Evolutionary conservation across 2,888 invertebrate species (phyloP).

Genomic region (Malthinus flaveolus): DNA sequence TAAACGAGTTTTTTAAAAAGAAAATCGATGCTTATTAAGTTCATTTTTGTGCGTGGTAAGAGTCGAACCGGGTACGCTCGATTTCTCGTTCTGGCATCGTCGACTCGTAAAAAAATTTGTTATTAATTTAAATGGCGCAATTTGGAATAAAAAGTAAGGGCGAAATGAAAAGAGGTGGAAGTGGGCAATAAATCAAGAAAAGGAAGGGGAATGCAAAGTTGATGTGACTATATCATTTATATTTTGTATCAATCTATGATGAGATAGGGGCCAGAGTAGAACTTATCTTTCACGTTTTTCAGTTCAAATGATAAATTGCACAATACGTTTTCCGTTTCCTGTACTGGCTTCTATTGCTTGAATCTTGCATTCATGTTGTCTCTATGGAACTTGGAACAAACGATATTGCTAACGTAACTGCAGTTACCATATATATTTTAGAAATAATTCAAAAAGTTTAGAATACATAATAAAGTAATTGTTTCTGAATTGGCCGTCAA

Average conservation of each 20-base stretch:
- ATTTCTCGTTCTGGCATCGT: too few relatives aligned
- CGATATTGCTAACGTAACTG: slow-evolving; percentile 13
- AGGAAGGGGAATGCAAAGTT: slow-evolving; percentile 45
- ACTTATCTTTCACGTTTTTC: slow-evolving; percentile 43
- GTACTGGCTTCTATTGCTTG: slow-evolving; percentile 20
- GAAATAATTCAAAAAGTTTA: slow-evolving; percentile 3
- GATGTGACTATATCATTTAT: slow-evolving; percentile 46
- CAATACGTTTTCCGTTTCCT: slow-evolving; percentile 36
- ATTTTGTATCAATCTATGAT: slow-evolving; percentile 49
- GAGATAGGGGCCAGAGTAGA: slow-evolving; percentile 43
- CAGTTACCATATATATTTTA: slow-evolving; percentile 10
- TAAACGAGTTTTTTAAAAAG: too few relatives aligned
- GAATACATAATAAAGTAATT: too few relatives aligned
- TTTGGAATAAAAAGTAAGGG: too few relatives aligned
- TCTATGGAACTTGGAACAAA: slow-evolving; percentile 15
- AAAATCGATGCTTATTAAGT: too few relatives aligned
- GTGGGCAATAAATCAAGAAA: slow-evolving; percentile 45
- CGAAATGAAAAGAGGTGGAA: slow-evolving; percentile 30
- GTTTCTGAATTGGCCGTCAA: too few relatives aligned
- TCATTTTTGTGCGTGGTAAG: too few relatives aligned
- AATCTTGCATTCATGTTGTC: slow-evolving; percentile 18
- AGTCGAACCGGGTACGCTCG: too few relatives aligned
- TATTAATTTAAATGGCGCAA: too few relatives aligned
- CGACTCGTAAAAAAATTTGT: too few relatives aligned
- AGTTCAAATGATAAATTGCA: slow-evolving; percentile 41